Evolutionary conservation across 2,113 vertebrate species (phyloP).

Genomic region (Microcebus griseorufus): DNA sequence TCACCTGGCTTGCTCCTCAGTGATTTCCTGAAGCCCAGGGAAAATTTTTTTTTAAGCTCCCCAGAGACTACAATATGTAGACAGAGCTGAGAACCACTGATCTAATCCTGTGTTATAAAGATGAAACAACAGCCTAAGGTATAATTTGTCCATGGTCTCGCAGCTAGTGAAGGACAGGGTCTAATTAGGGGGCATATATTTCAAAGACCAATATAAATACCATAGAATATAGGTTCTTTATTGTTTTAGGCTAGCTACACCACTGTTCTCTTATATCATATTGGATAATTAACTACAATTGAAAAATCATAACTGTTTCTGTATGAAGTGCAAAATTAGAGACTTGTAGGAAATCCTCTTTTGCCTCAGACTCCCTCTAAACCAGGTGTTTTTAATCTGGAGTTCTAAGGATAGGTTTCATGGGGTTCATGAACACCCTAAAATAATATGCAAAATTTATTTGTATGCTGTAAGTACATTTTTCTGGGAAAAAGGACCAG

Average conservation of each 20-base stretch:
- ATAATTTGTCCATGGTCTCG: not conserved
- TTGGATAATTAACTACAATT: not conserved
- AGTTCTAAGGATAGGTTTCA: not conserved
- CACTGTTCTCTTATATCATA: not conserved
- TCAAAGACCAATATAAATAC: not conserved
- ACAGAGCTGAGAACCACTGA: not conserved
- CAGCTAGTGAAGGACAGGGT: not conserved
- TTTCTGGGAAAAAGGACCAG: conserved; percentile 2
- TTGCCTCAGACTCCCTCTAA: not conserved
- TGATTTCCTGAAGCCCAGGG: not conserved
- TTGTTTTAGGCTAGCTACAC: not conserved
- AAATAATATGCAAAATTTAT: conserved; percentile 13
- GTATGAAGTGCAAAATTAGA: conserved; percentile 27
- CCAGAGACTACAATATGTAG: not conserved
- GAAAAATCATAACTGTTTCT: conserved; percentile 28
- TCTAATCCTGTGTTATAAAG: not conserved
- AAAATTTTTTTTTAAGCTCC: not conserved
- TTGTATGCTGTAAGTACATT: not conserved
- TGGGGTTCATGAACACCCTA: not conserved
- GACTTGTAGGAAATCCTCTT: not conserved
- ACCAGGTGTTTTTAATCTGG: not conserved
- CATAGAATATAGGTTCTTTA: not conserved
- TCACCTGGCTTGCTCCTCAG: not conserved
- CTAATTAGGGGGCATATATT: not conserved
- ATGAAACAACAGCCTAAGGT: not conserved